Conservation (phyloP, 2,888 invertebrate genomes). For the Acanthosoma haemorrhoidale region DNA sequence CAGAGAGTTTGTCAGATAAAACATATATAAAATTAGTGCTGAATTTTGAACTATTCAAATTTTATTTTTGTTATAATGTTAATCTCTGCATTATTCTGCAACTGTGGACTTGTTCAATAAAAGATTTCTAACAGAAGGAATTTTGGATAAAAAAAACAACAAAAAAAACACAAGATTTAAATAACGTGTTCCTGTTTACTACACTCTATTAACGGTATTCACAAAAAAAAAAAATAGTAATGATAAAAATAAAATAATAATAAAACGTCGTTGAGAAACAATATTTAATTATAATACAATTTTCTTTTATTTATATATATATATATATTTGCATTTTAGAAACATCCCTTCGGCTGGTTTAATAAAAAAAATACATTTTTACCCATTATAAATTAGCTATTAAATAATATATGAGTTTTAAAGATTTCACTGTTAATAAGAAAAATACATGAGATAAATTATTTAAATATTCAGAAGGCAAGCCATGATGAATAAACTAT, state of each 20-base stretch:
- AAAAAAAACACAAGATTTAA: slow-evolving; percentile 11
- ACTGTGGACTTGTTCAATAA: background rate
- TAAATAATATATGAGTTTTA: too few relatives aligned
- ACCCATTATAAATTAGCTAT: background rate
- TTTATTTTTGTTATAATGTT: too few relatives aligned
- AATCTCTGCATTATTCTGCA: too few relatives aligned
- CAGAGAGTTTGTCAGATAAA: too few relatives aligned
- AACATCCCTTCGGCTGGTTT: slow-evolving; percentile 34
- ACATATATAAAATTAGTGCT: too few relatives aligned
- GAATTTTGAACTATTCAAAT: too few relatives aligned
- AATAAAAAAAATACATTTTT: slow-evolving; percentile 16
- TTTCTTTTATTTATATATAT: slow-evolving; percentile 22
- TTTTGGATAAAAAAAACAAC: background rate
- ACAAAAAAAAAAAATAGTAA: slow-evolving; percentile 20
- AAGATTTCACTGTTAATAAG: too few relatives aligned
- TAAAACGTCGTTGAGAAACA: slow-evolving; percentile 20
- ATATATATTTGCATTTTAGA: slow-evolving; percentile 19
- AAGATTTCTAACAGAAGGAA: background rate
- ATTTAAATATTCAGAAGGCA: background rate
- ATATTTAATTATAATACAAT: slow-evolving; percentile 29
- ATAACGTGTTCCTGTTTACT: slow-evolving; percentile 31
- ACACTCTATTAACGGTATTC: slow-evolving; percentile 27
- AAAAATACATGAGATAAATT: background rate
- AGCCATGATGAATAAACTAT: too few relatives aligned
- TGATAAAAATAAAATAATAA: background rate